Evolutionary conservation across 2,113 vertebrate genomes (phyloP).

Genomic region (Apeltes quadracus): DNA sequence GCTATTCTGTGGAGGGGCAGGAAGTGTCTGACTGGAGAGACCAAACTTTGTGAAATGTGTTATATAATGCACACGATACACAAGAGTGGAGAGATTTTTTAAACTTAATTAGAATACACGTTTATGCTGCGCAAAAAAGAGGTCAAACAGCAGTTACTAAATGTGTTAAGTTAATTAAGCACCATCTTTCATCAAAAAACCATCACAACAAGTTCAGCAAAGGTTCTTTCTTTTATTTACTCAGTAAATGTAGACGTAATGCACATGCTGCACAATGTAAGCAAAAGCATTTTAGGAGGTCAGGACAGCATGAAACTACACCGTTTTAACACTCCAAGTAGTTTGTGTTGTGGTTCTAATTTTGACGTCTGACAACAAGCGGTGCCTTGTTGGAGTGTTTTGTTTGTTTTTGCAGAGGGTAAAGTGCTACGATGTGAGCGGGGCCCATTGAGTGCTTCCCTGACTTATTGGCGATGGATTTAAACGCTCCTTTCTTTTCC

Average conservation of each 20-base stretch:
- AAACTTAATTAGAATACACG: not conserved
- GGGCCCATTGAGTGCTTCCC: constrained; percentile 15
- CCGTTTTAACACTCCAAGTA: not conserved
- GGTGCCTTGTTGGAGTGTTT: not conserved
- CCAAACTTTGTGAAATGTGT: not conserved
- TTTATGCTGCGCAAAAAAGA: not conserved
- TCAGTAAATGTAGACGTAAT: not conserved
- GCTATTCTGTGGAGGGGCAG: constrained; percentile 24
- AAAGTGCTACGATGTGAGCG: constrained; percentile 20
- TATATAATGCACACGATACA: not conserved
- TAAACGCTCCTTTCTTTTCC: constrained; percentile 21
- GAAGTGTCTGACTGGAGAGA: constrained; percentile 8
- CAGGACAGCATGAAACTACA: not conserved
- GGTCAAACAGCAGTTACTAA: not conserved
- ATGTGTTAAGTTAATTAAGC: too few species aligned
- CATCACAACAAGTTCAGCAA: not conserved
- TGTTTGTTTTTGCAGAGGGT: constrained; percentile 4
- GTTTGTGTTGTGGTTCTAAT: not conserved
- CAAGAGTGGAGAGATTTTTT: not conserved
- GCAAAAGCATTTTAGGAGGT: not conserved
- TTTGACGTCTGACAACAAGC: not conserved
- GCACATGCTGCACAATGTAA: not conserved
- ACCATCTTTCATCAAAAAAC: not conserved
- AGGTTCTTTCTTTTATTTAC: not conserved
- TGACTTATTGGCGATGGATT: constrained; percentile 31